Percentiles rank a stretch among this genome's conserved stretches.
phyloP scores from a whole-genome alignment of 2,888 invertebrate species.

The Drosophila mulleri region DNA sequence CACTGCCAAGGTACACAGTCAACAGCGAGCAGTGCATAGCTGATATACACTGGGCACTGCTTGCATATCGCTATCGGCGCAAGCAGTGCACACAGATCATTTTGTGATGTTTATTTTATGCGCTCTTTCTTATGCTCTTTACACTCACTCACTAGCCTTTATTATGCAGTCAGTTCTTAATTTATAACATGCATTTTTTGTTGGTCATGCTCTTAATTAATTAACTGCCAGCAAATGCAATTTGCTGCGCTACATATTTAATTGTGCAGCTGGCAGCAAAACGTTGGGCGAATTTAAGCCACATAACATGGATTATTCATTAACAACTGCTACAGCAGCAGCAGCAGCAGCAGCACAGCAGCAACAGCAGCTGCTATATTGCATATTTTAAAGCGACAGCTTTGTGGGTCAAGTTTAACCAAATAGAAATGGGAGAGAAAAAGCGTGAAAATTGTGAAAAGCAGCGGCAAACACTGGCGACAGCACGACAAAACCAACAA shows the following conservation, averaged over 20 bases:
- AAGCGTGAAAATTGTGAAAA: conserved; percentile 43
- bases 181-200: neutral
- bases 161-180: neutral
- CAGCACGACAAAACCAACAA: conserved; percentile 19
- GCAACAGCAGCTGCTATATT: conserved; percentile 8
- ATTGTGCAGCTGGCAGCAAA: conserved; percentile 5
- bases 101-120: neutral
- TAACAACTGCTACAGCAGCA: neutral
- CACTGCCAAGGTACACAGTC: neutral
- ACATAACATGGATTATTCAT: conserved; percentile 20
- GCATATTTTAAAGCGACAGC: conserved; percentile 26
- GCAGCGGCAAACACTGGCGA: conserved; percentile 23
- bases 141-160: neutral
- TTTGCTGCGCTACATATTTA: conserved; percentile 19
- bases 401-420: conserved; percentile 76
- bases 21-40: neutral
- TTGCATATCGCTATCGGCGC: neutral
- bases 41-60: neutral
- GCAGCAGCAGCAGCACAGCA: neutral
- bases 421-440: conserved; percentile 32
- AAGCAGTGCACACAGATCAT: conserved; percentile 11
- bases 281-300: conserved; percentile 7
- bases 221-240: conserved; percentile 15
- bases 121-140: neutral
- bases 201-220: conserved; percentile 5